These are phyloP conservation scores for Epizoanthus rinbou DNA, from an alignment of 92 coral and sea anemone genomes.

Conservation along the genomic window DNA sequence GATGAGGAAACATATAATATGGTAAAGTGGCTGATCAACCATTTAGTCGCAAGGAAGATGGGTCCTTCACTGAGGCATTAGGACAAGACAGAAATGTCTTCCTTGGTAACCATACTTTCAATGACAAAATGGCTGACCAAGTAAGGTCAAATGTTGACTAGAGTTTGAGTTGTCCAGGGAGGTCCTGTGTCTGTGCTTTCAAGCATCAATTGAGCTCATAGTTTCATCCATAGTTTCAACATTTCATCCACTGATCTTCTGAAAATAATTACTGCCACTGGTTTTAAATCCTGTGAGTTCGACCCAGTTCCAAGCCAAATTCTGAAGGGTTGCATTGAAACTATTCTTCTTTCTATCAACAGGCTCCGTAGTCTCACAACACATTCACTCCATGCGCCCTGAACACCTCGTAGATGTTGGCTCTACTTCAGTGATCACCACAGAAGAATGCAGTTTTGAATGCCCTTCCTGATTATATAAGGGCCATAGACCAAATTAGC, in stretches of 20 bases:
- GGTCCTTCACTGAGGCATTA: not conserved
- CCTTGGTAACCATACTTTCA: not conserved
- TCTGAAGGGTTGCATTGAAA: slow-evolving; percentile 6
- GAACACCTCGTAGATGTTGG: too few relatives aligned
- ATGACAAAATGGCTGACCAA: not conserved
- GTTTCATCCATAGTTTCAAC: too few relatives aligned
- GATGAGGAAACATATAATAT: not conserved
- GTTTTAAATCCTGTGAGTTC: slow-evolving; percentile 19
- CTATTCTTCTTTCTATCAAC: slow-evolving; percentile 3
- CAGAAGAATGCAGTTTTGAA: too few relatives aligned
- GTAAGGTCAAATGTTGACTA: too few relatives aligned
- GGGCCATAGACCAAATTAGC: too few relatives aligned
- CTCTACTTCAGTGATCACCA: too few relatives aligned
- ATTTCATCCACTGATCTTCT: slow-evolving; percentile 16
- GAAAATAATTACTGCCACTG: slow-evolving; percentile 10
- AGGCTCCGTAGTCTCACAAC: too few relatives aligned
- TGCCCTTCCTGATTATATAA: too few relatives aligned
- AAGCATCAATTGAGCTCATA: too few relatives aligned
- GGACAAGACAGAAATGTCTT: not conserved
- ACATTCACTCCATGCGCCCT: too few relatives aligned
- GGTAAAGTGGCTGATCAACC: not conserved
- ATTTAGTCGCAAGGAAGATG: not conserved
- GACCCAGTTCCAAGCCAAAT: slow-evolving; percentile 36
- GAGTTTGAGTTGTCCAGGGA: too few relatives aligned
- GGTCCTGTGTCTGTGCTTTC: too few relatives aligned